A percentile compares a stretch with the other conserved stretches of the same genome.
These are phyloP conservation scores for Loxodonta africana DNA, from an alignment of 2,113 vertebrate genomes.

Conservation along the genomic window DNA sequence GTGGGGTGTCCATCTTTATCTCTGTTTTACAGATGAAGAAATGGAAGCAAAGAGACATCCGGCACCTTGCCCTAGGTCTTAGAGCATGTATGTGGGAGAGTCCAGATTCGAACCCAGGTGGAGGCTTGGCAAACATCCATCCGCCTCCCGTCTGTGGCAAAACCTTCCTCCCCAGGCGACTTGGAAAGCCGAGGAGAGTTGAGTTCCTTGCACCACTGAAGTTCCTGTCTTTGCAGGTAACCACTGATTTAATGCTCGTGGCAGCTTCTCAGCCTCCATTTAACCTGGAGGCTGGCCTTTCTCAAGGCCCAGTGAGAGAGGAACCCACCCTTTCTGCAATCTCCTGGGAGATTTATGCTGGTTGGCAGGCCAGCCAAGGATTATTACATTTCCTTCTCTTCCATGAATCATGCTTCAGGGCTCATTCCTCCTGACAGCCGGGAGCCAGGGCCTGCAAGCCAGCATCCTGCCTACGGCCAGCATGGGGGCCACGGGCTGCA, in stretches of 20 bases:
- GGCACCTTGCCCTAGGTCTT: accelerated
- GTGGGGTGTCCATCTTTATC: accelerated
- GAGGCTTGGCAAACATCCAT: accelerated
- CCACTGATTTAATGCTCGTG: not conserved
- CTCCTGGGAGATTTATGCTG: slow-evolving; percentile 7
- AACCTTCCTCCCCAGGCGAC: not conserved
- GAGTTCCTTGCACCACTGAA: too few relatives aligned
- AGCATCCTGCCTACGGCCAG: not conserved
- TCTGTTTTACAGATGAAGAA: not conserved
- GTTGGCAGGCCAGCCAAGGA: accelerated
- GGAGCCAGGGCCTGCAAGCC: not conserved
- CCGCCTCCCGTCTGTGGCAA: accelerated
- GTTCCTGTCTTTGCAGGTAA: not conserved
- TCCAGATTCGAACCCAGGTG: not conserved
- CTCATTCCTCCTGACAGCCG: not conserved
- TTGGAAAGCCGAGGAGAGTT: not conserved
- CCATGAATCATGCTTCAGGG: not conserved
- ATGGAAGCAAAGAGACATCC: not conserved
- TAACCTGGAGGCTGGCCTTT: not conserved
- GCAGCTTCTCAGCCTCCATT: not conserved
- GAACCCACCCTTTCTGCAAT: not conserved
- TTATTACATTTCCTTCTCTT: not conserved
- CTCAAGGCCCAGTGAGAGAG: slow-evolving; percentile 13
- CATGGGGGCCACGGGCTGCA: not conserved
- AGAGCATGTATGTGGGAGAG: not conserved